Base-by-base conservation (phyloP, 2,113 vertebrate genomes). In the Paraplagusia blochii region DNA sequence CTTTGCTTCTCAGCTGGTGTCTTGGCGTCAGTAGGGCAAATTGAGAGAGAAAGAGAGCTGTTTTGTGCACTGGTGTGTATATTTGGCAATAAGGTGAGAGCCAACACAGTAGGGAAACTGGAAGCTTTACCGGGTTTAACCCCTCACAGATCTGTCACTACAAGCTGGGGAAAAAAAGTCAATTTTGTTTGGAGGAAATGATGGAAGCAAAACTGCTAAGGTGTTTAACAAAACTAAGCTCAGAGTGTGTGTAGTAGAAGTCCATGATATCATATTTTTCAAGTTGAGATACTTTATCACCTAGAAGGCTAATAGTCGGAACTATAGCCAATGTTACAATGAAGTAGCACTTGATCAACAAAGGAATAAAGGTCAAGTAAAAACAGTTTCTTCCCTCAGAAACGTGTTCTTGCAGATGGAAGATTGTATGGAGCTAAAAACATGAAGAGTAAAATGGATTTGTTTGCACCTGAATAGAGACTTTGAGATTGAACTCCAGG, bases 101-200 rank as follows among this genome's bases (percentile, higher is more conserved):
- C 85, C 84, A 74, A 48, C 72, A 45, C 77, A 61, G 63, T 51
- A 14, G 69, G 81, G 63, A 46, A 48, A 50, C 53, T 63, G 53
- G 65, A 74, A 67, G 73, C 79, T 77, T 71, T 53, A 42, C 66
- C 53, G 52, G 58, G 42, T 61, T 80, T 82, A 84, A 82, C 83
- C 78, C 77, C 72, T 83, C 66, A 55, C 42, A 18, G 58, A 47
- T 82, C 85, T 79, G 70, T 13, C 38, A 40, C 38, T 40, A 11
- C 52, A 57, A 59, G 63, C 50, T 18, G 55, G 58, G 43, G 43
- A 38, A 44, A 60, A 22, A 47, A 49, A 33, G 58, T 49, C 44
- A 66, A 29, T 29, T 29, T 29, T 29, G 63, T 65, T 66, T 61
- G 56, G 40, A 19, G 68, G 66, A 68, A 80, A 51, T 58, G 76